Evolutionary conservation across 53 echinoderm and acorn worm genomes (phyloP).

Genomic region (Apostichopus leukothele): DNA sequence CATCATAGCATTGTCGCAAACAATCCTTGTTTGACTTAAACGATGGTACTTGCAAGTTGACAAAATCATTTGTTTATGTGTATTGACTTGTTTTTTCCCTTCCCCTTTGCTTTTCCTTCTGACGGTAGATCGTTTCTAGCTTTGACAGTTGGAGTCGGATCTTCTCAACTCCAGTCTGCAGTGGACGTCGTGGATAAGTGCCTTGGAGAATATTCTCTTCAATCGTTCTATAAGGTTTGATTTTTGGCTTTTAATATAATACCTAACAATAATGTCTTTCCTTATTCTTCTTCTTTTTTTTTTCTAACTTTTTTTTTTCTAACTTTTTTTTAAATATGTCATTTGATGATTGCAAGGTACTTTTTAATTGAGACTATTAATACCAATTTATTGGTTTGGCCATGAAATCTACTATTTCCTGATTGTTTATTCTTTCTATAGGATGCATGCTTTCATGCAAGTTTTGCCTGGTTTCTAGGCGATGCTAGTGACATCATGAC

Average conservation of each 20-base stretch:
- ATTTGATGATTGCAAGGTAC: too few relatives aligned
- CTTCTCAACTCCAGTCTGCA: slow-evolving; percentile 53
- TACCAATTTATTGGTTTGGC: too few relatives aligned
- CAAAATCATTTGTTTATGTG: too few relatives aligned
- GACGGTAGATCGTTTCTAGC: slow-evolving; percentile 76
- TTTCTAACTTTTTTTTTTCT: too few relatives aligned
- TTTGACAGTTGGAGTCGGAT: slow-evolving; percentile 63
- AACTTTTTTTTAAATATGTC: too few relatives aligned
- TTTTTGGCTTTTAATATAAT: not conserved
- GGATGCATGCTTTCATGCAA: slow-evolving; percentile 90
- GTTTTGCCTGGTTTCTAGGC: slow-evolving; percentile 90
- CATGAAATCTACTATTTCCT: too few relatives aligned
- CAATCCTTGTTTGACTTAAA: too few relatives aligned
- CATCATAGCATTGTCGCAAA: too few relatives aligned
- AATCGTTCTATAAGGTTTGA: slow-evolving; percentile 76
- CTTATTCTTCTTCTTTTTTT: not conserved
- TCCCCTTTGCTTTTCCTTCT: not conserved
- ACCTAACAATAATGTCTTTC: too few relatives aligned
- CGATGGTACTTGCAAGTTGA: too few relatives aligned
- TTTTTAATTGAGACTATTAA: too few relatives aligned
- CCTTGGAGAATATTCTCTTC: slow-evolving; percentile 72
- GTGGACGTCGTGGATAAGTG: slow-evolving; percentile 67
- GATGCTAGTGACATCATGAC: slow-evolving; percentile 55
- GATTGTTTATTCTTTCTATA: slow-evolving; percentile 2
- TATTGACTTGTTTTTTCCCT: too few relatives aligned